These are phyloP conservation scores for Bombylius major DNA, from an alignment of 2,888 invertebrate species.

Conservation along the genomic window DNA sequence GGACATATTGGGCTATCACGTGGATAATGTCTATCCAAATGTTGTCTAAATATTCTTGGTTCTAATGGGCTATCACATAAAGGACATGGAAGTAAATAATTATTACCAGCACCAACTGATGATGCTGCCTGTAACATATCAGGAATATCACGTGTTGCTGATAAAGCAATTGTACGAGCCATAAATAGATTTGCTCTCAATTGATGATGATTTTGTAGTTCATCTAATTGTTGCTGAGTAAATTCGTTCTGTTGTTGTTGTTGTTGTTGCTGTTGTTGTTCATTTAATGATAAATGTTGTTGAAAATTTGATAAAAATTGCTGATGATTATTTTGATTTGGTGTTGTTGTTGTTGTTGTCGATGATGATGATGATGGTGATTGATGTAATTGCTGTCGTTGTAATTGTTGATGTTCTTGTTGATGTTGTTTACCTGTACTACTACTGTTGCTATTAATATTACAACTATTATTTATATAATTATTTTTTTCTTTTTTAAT, in stretches of 20 bases:
- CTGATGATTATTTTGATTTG: conserved; percentile 20
- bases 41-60: conserved; percentile 54
- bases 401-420: background rate
- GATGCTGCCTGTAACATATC: conserved; percentile 34
- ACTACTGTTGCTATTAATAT: too few species aligned
- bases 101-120: conserved; percentile 29
- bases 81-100: conserved; percentile 49
- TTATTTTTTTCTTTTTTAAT: conserved; percentile 10
- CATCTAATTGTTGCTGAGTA: conserved; percentile 26
- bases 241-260: conserved; percentile 17
- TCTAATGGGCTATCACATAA: conserved; percentile 54
- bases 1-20: conserved; percentile 74
- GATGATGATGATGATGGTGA: conserved; percentile 12
- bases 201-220: conserved; percentile 32
- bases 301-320: conserved; percentile 15
- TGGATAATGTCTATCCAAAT: conserved; percentile 73
- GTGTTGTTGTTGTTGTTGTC: conserved; percentile 19
- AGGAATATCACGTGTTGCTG: conserved; percentile 29
- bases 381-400: background rate
- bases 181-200: conserved; percentile 37
- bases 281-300: conserved; percentile 13
- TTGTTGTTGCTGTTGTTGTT: conserved; percentile 24
- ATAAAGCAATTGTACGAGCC: conserved; percentile 31
- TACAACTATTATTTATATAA: background rate
- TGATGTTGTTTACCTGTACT: background rate